Base-by-base conservation (phyloP, 2,888 invertebrate genomes). In the Hedya salicella region DNA sequence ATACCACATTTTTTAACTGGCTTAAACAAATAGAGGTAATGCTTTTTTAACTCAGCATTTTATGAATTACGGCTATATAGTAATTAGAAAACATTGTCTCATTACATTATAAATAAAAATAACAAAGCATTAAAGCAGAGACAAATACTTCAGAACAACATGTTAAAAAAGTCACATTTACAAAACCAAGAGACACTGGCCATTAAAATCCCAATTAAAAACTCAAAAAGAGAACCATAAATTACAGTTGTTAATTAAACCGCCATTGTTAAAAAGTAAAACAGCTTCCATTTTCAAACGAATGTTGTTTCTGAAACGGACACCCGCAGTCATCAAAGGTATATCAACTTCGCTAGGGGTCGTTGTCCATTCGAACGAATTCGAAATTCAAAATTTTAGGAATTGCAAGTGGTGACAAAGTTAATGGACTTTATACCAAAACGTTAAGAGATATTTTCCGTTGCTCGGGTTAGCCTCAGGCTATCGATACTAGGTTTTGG, bases 281-380 rank as follows among this genome's bases (percentile, higher is more conserved):
- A 16, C 19, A 40, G 39, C 53, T 56, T 40, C 54, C 54, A 40
- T 54, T 54, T 54, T 40, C n/a, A 54, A 54, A 42, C 42, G 14
- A 56, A 56, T 25, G 2, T 49, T 30, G 49, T 21, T 19, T 53
- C n/a, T 14, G 9, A 40, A 40, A 21, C 40, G 50, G 50, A 17
- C 21, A 30, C 16, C 14, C 50, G 30, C 36, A 36, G 36, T 30
- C 49, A 5, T 25, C 32, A 50, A 50, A 50, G 50, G 50, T 50
- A 30, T 50, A 30, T 50, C 30, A 50, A 32, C 50, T 30, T 30
- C 9, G 50, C 50, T 9, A 30, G 9, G 13, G 32, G 16, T 16
- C 0, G n/a, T n/a, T 14, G 9, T 9, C 9, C 50, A 16, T 30
- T 16, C 6, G 4, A 16, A 32, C 52, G 40, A 6, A 42, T 54